Evolutionary conservation across 2,888 invertebrate species (phyloP).

Genomic region (Yponomeuta evonymella): DNA sequence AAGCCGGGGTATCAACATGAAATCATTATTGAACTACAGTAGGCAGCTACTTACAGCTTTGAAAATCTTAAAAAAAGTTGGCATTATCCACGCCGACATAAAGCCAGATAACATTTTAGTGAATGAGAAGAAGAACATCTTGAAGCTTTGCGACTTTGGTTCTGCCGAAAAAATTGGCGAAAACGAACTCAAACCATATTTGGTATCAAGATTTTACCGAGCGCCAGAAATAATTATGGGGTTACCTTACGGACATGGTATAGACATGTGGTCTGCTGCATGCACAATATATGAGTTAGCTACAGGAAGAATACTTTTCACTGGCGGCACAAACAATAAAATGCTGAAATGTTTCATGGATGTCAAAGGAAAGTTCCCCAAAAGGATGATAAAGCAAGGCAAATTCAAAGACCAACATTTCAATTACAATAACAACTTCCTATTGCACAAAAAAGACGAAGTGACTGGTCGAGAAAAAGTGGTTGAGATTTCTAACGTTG

Average conservation of each 20-base stretch:
- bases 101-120: slow-evolving; percentile 99
- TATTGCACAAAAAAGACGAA: slow-evolving; percentile 97
- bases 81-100: slow-evolving; percentile 98
- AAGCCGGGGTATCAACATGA: slow-evolving; percentile 96
- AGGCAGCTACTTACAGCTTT: slow-evolving; percentile 95
- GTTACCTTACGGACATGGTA: slow-evolving; percentile 94
- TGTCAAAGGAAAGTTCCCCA: slow-evolving; percentile 97
- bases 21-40: slow-evolving; percentile 96
- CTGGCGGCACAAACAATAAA: slow-evolving; percentile 97
- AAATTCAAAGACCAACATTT: slow-evolving; percentile 98
- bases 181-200: slow-evolving; percentile 97
- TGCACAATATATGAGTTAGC: slow-evolving; percentile 98
- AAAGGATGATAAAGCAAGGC: slow-evolving; percentile 93
- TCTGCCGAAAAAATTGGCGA: slow-evolving; percentile 95
- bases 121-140: slow-evolving; percentile 94
- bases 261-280: slow-evolving; percentile 99
- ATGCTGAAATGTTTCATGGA: slow-evolving; percentile 99
- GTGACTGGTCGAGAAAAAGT: slow-evolving; percentile 97
- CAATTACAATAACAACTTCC: slow-evolving; percentile 95
- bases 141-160: slow-evolving; percentile 99
- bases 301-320: slow-evolving; percentile 97
- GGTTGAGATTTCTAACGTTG: slow-evolving; percentile 91
- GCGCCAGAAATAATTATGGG: slow-evolving; percentile 99
- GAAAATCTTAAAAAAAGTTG: slow-evolving; percentile 93
- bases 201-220: slow-evolving; percentile 98